Percentiles rank a stretch among this genome's conserved stretches.
Conservation (phyloP, 1,140 invertebrate genomes). For the Bombus picipes region DNA sequence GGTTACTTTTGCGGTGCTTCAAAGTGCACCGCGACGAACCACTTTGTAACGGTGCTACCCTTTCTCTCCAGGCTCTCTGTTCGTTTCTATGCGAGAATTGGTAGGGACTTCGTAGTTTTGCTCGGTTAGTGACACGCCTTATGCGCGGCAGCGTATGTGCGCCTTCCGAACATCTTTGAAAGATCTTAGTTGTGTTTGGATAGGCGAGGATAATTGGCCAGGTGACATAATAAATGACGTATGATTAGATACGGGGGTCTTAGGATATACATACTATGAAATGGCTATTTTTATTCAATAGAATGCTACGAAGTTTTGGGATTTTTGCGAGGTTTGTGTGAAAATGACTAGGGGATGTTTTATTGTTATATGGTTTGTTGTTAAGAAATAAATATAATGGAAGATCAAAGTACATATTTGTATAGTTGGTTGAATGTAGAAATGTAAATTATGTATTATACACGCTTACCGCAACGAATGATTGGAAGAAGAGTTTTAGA, state of each 20-base stretch:
- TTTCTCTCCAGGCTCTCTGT: neutral
- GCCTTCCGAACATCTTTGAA: neutral
- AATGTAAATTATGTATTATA: too few relatives aligned
- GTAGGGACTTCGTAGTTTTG: conserved; percentile 1
- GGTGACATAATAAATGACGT: too few relatives aligned
- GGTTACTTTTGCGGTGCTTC: conserved; percentile 44
- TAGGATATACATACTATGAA: neutral
- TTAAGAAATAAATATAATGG: too few relatives aligned
- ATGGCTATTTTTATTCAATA: neutral
- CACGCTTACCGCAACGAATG: too few relatives aligned
- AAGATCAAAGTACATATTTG: too few relatives aligned
- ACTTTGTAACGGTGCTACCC: conserved; percentile 28
- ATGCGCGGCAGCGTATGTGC: neutral
- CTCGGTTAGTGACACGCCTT: conserved; percentile 13
- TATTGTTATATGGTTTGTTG: too few relatives aligned
- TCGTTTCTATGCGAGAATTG: neutral
- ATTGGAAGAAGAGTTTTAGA: too few relatives aligned
- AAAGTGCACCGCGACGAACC: conserved; percentile 45
- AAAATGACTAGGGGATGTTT: neutral
- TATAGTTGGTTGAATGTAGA: too few relatives aligned
- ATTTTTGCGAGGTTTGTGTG: neutral
- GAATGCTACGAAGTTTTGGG: neutral
- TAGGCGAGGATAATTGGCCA: neutral
- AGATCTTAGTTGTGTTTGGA: neutral
- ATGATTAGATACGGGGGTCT: neutral